A percentile compares a stretch with the other conserved stretches of the same genome.
Conservation (phyloP, 1,140 invertebrate genomes). For the Lepidurus apus region DNA sequence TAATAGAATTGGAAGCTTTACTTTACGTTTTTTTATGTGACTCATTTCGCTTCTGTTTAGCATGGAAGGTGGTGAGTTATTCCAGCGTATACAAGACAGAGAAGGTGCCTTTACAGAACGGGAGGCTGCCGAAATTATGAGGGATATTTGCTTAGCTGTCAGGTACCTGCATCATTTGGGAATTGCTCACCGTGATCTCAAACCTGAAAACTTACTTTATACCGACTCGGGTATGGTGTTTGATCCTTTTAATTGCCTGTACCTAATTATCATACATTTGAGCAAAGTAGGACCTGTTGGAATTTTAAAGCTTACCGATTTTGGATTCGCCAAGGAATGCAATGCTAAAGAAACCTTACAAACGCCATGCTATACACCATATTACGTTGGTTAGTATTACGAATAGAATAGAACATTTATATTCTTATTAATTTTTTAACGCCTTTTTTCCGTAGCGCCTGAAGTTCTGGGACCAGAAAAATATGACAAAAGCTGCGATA, state of each 20-base stretch:
- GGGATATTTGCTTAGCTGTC: constrained; percentile 93
- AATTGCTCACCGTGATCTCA: constrained; percentile 95
- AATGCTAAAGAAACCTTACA: constrained; percentile 77
- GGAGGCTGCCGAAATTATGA: constrained; percentile 89
- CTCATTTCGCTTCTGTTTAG: constrained; percentile 47
- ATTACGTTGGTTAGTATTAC: constrained; percentile 78
- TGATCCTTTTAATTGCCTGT: background rate
- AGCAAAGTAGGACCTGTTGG: constrained; percentile 49
- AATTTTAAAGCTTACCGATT: constrained; percentile 92
- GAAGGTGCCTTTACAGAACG: constrained; percentile 92
- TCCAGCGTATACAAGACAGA: constrained; percentile 91
- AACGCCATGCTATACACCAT: constrained; percentile 97
- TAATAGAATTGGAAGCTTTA: constrained; percentile 46
- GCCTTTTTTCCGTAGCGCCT: constrained; percentile 60
- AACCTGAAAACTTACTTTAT: constrained; percentile 86
- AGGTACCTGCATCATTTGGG: constrained; percentile 89
- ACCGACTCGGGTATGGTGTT: constrained; percentile 53
- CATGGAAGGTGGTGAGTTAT: constrained; percentile 95
- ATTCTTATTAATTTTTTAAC: background rate
- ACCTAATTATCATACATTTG: background rate
- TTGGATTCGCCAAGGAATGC: constrained; percentile 99
- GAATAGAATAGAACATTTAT: background rate
- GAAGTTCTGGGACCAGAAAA: constrained; percentile 95
- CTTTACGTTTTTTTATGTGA: background rate
- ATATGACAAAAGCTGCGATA: constrained; percentile 98